Conservation (phyloP, 2,888 invertebrate genomes). For the Dicranocentrus wangi region DNA sequence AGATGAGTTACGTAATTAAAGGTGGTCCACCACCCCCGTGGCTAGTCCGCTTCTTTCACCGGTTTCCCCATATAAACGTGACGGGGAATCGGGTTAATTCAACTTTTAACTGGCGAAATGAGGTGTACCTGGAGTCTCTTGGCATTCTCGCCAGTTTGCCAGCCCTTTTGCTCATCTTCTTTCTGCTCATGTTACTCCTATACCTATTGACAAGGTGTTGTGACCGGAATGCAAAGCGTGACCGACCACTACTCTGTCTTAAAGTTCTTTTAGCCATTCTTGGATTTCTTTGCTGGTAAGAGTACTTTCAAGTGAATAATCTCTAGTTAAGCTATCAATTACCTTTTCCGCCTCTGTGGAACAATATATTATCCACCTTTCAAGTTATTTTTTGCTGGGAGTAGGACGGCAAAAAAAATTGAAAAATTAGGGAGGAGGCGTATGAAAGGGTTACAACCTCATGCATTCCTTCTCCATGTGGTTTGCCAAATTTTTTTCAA, state of each 20-base stretch:
- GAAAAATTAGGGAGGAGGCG: too few relatives aligned
- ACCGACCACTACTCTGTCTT: slow-evolving; percentile 89
- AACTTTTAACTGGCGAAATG: slow-evolving; percentile 91
- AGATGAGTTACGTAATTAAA: slow-evolving; percentile 50
- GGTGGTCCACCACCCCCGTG: slow-evolving; percentile 66
- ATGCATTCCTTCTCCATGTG: neutral
- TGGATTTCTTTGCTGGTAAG: slow-evolving; percentile 86
- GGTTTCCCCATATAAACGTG: slow-evolving; percentile 68
- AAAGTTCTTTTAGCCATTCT: slow-evolving; percentile 77
- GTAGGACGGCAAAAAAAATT: too few relatives aligned
- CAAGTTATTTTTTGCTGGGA: too few relatives aligned
- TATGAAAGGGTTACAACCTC: too few relatives aligned
- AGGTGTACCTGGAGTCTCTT: slow-evolving; percentile 93
- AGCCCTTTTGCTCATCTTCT: slow-evolving; percentile 93
- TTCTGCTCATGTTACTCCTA: slow-evolving; percentile 89
- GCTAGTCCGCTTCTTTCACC: slow-evolving; percentile 71
- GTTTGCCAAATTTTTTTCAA: neutral
- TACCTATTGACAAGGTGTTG: slow-evolving; percentile 96
- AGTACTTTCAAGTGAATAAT: too few relatives aligned
- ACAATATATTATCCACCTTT: neutral
- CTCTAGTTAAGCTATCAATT: too few relatives aligned
- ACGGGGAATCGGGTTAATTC: slow-evolving; percentile 86
- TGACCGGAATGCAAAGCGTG: slow-evolving; percentile 92
- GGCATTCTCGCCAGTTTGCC: slow-evolving; percentile 94
- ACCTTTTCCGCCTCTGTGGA: neutral